Conservation (phyloP, 2,888 invertebrate species). For the Elysia crispata region DNA sequence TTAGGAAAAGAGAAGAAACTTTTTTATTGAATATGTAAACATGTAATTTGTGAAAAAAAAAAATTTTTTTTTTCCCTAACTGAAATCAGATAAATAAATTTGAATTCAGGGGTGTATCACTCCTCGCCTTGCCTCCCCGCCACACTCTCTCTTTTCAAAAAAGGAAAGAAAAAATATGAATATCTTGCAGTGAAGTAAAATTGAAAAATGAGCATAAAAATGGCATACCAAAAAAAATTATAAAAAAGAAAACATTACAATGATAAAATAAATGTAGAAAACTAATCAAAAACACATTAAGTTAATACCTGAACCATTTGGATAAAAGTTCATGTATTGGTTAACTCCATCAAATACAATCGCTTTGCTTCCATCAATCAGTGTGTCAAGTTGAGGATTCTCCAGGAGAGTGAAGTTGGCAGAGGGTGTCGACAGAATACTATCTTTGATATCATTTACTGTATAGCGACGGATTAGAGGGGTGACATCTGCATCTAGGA, state of each 20-base stretch:
- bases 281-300: too few relatives aligned
- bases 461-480: slow-evolving; percentile 52
- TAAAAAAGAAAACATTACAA: too few relatives aligned
- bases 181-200: too few relatives aligned
- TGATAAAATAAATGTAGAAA: neutral
- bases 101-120: too few relatives aligned
- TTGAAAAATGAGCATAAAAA: too few relatives aligned
- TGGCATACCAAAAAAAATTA: too few relatives aligned
- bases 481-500: neutral
- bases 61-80: neutral
- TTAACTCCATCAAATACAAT: slow-evolving; percentile 52
- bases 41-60: neutral
- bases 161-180: too few relatives aligned
- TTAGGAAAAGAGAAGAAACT: too few relatives aligned
- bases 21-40: too few relatives aligned
- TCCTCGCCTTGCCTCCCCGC: too few relatives aligned
- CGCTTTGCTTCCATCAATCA: slow-evolving; percentile 53
- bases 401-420: slow-evolving; percentile 61
- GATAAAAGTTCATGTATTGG: slow-evolving; percentile 46
- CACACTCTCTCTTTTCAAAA: too few relatives aligned
- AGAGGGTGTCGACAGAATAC: slow-evolving; percentile 60
- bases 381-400: slow-evolving; percentile 45
- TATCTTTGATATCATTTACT: slow-evolving; percentile 57
- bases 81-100: neutral
- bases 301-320: neutral